Evolutionary conservation across 2,888 invertebrate species (phyloP).

Genomic region (Urechis unicinctus): DNA sequence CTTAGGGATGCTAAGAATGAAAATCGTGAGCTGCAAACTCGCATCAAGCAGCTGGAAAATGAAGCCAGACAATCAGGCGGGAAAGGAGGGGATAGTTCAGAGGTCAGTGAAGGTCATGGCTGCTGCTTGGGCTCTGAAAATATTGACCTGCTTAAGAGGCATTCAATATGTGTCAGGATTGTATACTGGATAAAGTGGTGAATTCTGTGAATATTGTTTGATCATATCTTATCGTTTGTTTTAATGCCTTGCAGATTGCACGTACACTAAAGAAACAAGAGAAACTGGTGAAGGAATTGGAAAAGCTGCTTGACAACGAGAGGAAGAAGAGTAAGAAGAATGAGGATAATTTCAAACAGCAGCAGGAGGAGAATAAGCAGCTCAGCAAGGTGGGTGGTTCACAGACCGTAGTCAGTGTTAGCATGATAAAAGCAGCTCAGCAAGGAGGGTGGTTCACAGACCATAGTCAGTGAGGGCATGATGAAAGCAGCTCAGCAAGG

Average conservation of each 20-base stretch:
- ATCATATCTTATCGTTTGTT: not conserved
- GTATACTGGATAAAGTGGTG: too few relatives aligned
- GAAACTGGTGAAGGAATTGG: constrained; percentile 20
- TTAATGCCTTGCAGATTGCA: not conserved
- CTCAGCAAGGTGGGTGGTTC: not conserved
- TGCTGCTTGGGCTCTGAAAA: too few relatives aligned
- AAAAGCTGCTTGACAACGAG: constrained; percentile 24
- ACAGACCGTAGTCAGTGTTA: too few relatives aligned
- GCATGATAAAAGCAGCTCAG: too few relatives aligned
- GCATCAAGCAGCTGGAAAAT: constrained; percentile 34
- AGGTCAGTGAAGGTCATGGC: not conserved
- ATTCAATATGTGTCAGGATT: too few relatives aligned
- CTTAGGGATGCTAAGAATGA: constrained; percentile 30
- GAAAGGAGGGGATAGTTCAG: constrained; percentile 1
- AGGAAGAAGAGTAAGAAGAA: constrained; percentile 24
- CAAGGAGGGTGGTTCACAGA: too few relatives aligned
- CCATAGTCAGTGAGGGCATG: too few relatives aligned
- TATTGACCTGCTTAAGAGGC: too few relatives aligned
- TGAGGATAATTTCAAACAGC: constrained; percentile 11
- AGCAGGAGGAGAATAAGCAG: constrained; percentile 8
- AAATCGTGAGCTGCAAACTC: constrained; percentile 29
- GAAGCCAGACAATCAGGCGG: too few relatives aligned
- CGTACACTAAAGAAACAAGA: constrained; percentile 18
- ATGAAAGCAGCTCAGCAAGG: too few relatives aligned
- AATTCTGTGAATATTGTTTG: not conserved